Conservation (phyloP, 2,888 invertebrate species). For the Catocala sponsa region DNA sequence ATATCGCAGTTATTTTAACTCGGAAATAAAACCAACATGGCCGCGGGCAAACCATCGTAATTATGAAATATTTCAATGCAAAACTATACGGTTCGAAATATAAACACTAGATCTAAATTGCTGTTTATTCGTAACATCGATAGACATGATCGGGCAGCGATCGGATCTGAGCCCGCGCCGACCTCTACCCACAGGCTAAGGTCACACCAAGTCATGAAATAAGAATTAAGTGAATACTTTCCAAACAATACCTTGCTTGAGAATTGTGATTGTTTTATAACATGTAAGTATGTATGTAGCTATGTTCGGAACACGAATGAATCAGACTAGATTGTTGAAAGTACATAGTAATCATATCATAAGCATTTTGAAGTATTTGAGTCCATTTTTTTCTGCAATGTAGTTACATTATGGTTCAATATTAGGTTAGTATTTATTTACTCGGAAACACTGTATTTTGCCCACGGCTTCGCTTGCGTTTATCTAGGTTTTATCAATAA, state of each 20-base stretch:
- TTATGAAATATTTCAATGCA: conserved; percentile 16
- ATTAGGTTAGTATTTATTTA: no score
- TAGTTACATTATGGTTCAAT: background rate
- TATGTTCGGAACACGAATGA: background rate
- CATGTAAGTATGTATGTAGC: conserved; percentile 16
- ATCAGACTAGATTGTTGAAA: conserved; percentile 2
- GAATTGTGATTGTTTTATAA: conserved; percentile 36
- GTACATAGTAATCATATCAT: background rate
- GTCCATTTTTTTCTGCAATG: background rate
- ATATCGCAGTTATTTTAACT: background rate
- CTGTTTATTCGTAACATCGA: conserved; percentile 63
- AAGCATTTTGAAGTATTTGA: background rate
- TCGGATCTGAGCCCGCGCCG: conserved; percentile 64
- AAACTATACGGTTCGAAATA: conserved; percentile 38
- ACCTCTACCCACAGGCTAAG: conserved; percentile 69
- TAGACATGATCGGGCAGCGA: conserved; percentile 69
- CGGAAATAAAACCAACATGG: background rate
- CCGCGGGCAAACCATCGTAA: background rate
- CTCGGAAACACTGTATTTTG: no score
- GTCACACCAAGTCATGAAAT: conserved; percentile 77
- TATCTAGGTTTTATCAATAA: no score
- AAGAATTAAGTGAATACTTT: conserved; percentile 72
- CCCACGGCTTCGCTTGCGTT: no score
- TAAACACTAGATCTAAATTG: conserved; percentile 48
- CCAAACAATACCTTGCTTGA: conserved; percentile 63